Percentiles rank a stretch among this genome's conserved stretches.
These are phyloP conservation scores for Tenodera sinensis DNA, from an alignment of 2,888 invertebrate species.

Conservation along the genomic window DNA sequence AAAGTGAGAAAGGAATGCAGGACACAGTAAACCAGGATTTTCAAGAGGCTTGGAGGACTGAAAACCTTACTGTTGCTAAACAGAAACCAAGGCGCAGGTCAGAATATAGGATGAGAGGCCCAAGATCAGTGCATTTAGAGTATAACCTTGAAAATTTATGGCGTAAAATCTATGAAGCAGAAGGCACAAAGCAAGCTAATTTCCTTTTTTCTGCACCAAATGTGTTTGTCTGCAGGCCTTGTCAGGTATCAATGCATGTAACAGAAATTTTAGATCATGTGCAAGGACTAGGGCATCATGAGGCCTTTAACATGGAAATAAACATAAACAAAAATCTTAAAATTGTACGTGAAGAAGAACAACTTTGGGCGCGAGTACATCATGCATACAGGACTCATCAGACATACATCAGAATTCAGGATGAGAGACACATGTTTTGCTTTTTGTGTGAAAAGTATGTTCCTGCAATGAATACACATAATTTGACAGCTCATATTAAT, in stretches of 20 bases:
- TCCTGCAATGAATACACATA: not conserved
- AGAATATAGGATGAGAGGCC: too few relatives aligned
- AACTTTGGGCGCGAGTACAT: not conserved
- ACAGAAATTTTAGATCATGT: not conserved
- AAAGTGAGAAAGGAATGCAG: too few relatives aligned
- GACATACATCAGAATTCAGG: not conserved
- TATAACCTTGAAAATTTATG: not conserved
- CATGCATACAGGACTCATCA: not conserved
- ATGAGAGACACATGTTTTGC: not conserved
- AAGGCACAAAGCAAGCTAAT: not conserved
- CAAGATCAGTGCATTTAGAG: not conserved
- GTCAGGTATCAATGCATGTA: not conserved
- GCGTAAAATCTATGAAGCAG: not conserved
- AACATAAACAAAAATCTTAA: not conserved
- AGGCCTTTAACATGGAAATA: not conserved
- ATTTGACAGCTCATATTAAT: not conserved
- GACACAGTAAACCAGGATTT: too few relatives aligned
- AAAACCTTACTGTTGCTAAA: too few relatives aligned
- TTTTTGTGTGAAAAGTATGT: not conserved
- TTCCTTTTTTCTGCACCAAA: not conserved
- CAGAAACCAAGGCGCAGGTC: too few relatives aligned
- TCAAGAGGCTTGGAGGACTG: too few relatives aligned
- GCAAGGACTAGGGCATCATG: not conserved
- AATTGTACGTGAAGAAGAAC: not conserved
- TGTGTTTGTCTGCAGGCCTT: not conserved